A percentile compares a stretch with the other conserved stretches of the same genome.
Conservation (phyloP, 2,888 invertebrate species). For the Eilema sororculum region DNA sequence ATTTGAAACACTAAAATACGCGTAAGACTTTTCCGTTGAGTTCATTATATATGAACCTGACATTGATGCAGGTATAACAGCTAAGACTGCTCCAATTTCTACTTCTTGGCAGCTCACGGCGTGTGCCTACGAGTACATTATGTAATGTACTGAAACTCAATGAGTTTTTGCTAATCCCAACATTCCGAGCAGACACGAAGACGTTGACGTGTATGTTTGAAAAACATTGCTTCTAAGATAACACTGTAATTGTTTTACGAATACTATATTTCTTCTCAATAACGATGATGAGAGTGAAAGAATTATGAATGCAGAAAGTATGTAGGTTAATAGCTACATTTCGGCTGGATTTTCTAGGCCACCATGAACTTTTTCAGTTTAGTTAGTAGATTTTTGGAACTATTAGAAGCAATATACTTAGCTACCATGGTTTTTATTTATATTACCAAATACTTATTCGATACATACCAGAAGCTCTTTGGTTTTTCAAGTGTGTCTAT, state of each 20-base stretch:
- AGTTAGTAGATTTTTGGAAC: too few relatives aligned
- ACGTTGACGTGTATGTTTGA: constrained; percentile 18
- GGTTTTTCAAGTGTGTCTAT: too few relatives aligned
- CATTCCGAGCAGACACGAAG: constrained; percentile 7
- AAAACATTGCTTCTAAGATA: constrained; percentile 10
- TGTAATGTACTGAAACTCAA: constrained; percentile 9
- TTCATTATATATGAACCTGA: neutral
- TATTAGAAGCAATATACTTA: too few relatives aligned
- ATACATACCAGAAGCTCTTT: too few relatives aligned
- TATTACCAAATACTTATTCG: too few relatives aligned
- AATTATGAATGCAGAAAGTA: constrained; percentile 4
- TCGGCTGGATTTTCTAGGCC: neutral
- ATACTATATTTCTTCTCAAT: constrained; percentile 8
- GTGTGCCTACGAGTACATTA: neutral
- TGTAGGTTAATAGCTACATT: neutral
- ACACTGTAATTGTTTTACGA: neutral
- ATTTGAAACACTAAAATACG: too few relatives aligned
- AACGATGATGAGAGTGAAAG: constrained; percentile 5
- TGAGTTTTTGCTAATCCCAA: constrained; percentile 9
- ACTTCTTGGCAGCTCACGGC: neutral
- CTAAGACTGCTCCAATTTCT: neutral
- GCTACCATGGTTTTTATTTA: neutral
- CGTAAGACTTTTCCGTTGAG: too few relatives aligned
- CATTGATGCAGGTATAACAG: neutral
- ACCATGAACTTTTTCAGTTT: neutral